Evolutionary conservation across 1,140 invertebrate species (phyloP).

Genomic region (Drosophila baimaii): DNA sequence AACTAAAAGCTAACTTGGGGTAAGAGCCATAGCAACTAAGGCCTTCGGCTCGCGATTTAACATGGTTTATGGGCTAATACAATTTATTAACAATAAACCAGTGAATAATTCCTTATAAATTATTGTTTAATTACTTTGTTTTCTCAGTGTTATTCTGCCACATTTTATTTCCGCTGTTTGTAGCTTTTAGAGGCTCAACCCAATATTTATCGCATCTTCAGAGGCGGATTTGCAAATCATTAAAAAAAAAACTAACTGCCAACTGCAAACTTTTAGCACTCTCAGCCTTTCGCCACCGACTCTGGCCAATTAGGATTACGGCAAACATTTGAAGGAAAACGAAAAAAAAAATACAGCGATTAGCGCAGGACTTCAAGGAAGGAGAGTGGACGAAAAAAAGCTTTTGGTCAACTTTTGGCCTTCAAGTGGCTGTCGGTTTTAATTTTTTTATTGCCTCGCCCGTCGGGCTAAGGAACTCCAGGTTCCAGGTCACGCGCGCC

Average conservation of each 20-base stretch:
- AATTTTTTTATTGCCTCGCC: slow-evolving; percentile 27
- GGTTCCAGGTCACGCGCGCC: slow-evolving; percentile 50
- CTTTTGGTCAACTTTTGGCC: slow-evolving; percentile 49
- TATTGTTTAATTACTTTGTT: neutral
- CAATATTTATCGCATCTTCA: slow-evolving; percentile 43
- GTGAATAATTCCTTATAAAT: neutral
- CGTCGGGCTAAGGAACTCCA: slow-evolving; percentile 4
- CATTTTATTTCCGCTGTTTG: slow-evolving; percentile 4
- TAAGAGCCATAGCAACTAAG: too few relatives aligned
- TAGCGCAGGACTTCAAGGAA: slow-evolving; percentile 7
- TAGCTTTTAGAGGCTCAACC: slow-evolving; percentile 21
- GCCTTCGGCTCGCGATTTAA: too few relatives aligned
- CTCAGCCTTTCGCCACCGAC: slow-evolving; percentile 20
- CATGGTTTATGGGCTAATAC: too few relatives aligned
- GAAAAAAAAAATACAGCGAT: slow-evolving; percentile 35
- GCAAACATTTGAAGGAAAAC: slow-evolving; percentile 13
- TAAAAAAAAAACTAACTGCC: slow-evolving; percentile 34
- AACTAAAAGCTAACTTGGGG: too few relatives aligned
- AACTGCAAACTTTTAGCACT: slow-evolving; percentile 49
- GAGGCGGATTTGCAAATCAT: slow-evolving; percentile 41
- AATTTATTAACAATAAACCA: neutral
- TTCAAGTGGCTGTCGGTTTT: slow-evolving; percentile 52
- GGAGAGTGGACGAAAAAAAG: slow-evolving; percentile 10
- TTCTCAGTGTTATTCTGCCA: neutral
- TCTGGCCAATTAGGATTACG: slow-evolving; percentile 67